Conservation (phyloP, 2,888 invertebrate genomes). For the Pocota personata region DNA sequence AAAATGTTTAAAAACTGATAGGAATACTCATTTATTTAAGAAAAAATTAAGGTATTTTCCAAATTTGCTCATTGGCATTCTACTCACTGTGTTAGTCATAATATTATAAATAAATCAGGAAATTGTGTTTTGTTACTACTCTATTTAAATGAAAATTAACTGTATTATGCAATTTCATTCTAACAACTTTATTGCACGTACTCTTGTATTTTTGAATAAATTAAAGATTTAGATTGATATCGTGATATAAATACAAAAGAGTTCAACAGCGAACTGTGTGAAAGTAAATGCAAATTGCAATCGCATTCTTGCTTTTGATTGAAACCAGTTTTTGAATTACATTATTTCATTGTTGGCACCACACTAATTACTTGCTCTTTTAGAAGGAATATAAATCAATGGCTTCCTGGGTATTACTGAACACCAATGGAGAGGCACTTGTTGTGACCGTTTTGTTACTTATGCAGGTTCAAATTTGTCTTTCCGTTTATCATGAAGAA, state of each 20-base stretch:
- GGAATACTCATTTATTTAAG: background rate
- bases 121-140: background rate
- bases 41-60: background rate
- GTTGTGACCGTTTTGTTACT: conserved; percentile 1
- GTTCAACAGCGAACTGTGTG: conserved; percentile 53
- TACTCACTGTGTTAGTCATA: background rate
- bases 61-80: background rate
- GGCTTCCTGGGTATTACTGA: background rate
- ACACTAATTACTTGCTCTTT: background rate
- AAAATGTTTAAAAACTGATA: background rate
- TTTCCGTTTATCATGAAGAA: conserved; percentile 84
- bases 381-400: background rate
- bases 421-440: background rate
- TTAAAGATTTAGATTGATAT: no score
- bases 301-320: conserved; percentile 20
- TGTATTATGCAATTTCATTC: background rate
- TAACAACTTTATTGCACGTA: background rate
- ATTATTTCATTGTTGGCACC: background rate
- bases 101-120: background rate
- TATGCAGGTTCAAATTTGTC: conserved; percentile 6
- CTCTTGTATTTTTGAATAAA: background rate
- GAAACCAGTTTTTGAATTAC: conserved; percentile 33
- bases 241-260: conserved; percentile 48
- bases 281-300: conserved; percentile 10
- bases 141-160: background rate